Base-by-base conservation (phyloP, 2,797 vertebrate species). In the Morelia viridis region DNA sequence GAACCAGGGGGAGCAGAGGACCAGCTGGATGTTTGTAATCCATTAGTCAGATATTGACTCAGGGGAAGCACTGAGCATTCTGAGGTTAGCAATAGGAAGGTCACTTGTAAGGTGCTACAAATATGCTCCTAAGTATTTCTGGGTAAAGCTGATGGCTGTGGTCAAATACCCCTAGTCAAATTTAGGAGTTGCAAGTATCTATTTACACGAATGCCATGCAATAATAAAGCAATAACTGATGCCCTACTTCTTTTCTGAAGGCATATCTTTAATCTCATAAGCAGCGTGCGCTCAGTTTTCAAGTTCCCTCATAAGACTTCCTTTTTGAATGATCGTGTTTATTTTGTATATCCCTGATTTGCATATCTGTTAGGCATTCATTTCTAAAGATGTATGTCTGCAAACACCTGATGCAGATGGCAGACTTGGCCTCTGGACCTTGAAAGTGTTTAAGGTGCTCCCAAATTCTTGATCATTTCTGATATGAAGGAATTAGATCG, bases 311-410 rank as follows among this genome's bases (percentile, higher is more conserved):
- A 86, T 60, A 83, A 85, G 35, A 58, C 85, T 94, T 85, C 17
- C 91, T 50, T 87, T 91, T 80, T 92, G 92, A 11, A 71, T 93
- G 93, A 94, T 91, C 91, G 41, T 11, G 12, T 94, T 93, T 94
- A 95, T 93, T 92, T 96, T 95, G 94, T 68, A 90, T 87, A 95
- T 90, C 71, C 53, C 57, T 88, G 85, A 88, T 83, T 71, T 93
- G 90, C 87, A n/a, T 19, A 68, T 68, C 91, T 12, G 2, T 91
- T 90, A n/a, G 89, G 61, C 86, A 76, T 89, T 0, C 0, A 71
- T 71, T 71, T 71, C 31, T 35, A 35, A 68, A 68, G 31, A 53
- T 53, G 50, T 35, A 0, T 41, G 35, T 71, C 15, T 41, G 31
- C 31, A 71, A 31, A 31, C 0, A 5, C 60, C 57, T 65, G 50